Base-by-base conservation (phyloP, 2,797 vertebrate species). In the Peromyscus eremicus region DNA sequence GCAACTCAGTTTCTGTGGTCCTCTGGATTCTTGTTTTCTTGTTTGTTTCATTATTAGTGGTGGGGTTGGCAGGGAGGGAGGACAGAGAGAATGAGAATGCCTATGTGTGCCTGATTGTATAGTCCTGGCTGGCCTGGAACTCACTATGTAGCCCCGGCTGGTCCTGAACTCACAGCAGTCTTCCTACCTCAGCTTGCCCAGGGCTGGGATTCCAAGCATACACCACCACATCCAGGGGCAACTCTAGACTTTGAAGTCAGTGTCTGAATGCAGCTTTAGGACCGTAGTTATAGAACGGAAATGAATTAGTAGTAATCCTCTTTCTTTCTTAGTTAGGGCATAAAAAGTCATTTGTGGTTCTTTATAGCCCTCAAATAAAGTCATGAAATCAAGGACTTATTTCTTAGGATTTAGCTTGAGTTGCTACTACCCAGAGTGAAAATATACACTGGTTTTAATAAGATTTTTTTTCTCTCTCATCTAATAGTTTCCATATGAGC, bases 331-430 rank as follows among this genome's bases (percentile, higher is more conserved):
- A 70, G 21, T 70, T 92, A 43, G 79, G 27, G 37, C 6, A 57
- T 77, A 88, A 86, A 60, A 62, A 52, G 6, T 49, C 49, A 3
- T 91, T 55, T 37, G 52, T 81, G 64, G 14, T 71, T 89, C 37
- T 37, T 40, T 60, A 49, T 16, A 49, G 29, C 3, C 5, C 37
- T 23, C 81, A 34, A 80, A 81, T 73, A 76, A 66, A 82, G 77
- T 66, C 23, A 80, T 81, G 21, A 77, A 92, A 34, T 77, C 68
- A 66, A 71, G n/a, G 62, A 76, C 68, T 77, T 83, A 80, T 64
- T 76, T 60, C 55, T 81, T 82, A 92, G 85, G 75, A 62, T 92
- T 95, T 80, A 87, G 21, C 17, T 92, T 92, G 86, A 37, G 46
- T 55, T 95, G 62, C 40, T 88, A 25, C 46, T 85, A 55, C 19